Conservation (phyloP, 2,888 invertebrate species). For the Ophioninae sp. region DNA sequence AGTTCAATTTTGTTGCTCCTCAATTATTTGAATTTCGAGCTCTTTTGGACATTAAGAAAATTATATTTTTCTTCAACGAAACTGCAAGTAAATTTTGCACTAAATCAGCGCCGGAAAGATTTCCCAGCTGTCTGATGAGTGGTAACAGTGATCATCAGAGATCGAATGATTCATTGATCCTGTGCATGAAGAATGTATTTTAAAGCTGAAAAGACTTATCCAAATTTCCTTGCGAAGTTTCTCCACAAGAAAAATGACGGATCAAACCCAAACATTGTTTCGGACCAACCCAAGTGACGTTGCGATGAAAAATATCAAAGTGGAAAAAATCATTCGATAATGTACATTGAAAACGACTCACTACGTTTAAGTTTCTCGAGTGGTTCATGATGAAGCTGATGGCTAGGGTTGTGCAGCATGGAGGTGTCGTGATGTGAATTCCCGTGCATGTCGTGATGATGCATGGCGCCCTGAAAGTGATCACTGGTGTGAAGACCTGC, state of each 20-base stretch:
- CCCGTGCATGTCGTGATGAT: slow-evolving; percentile 71
- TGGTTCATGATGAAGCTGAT: slow-evolving; percentile 87
- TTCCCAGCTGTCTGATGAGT: not conserved
- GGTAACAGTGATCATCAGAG: not conserved
- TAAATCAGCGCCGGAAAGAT: not conserved
- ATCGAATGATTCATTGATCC: no score
- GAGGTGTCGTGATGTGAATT: slow-evolving; percentile 82
- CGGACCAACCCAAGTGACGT: not conserved
- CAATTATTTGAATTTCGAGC: no score
- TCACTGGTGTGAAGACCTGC: slow-evolving; percentile 82
- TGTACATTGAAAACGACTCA: slow-evolving; percentile 82
- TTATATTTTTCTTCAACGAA: no score
- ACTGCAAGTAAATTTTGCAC: not conserved
- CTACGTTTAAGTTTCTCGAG: slow-evolving; percentile 90
- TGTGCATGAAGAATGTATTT: no score
- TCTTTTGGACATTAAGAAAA: no score
- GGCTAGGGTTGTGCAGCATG: slow-evolving; percentile 85
- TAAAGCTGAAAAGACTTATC: no score
- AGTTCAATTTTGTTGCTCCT: no score
- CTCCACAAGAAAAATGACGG: no score
- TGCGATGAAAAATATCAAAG: not conserved
- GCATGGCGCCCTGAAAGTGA: slow-evolving; percentile 80
- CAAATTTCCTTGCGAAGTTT: no score
- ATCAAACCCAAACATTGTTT: no score
- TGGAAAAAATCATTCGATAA: not conserved